A percentile compares a stretch with the other conserved stretches of the same genome.
phyloP scores from a whole-genome alignment of 2,113 vertebrate genomes.

The Gymnorhina tibicen region DNA sequence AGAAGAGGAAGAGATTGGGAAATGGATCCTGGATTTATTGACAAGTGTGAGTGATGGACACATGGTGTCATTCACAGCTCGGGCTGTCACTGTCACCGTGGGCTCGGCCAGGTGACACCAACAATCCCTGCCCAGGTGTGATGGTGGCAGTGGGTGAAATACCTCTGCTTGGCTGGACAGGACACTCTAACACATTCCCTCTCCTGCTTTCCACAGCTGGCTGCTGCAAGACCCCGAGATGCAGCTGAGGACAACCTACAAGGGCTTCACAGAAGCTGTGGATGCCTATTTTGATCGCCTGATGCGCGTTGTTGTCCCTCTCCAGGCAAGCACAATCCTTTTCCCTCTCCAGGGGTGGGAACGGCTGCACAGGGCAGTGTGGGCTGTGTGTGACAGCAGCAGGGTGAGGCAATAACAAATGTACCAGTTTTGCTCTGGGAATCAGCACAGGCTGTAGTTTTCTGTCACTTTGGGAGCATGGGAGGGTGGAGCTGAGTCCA shows the following conservation, averaged over 20 bases:
- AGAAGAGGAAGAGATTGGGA: neutral
- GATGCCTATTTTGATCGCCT: constrained; percentile 82
- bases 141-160: neutral
- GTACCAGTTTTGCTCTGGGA: neutral
- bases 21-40: neutral
- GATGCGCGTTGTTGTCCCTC: constrained; percentile 79
- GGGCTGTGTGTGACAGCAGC: neutral
- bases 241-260: constrained; percentile 85
- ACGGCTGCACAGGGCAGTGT: neutral
- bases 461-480: neutral
- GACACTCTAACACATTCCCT: neutral
- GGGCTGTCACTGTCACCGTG: fast-evolving
- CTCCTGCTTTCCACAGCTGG: constrained; percentile 74
- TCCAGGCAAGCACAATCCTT: constrained; percentile 77
- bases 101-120: neutral
- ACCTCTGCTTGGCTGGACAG: neutral
- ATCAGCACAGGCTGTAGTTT: neutral
- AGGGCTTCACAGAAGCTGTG: constrained; percentile 84
- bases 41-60: neutral
- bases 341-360: neutral
- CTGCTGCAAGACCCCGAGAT: constrained; percentile 83
- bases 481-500: neutral
- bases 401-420: neutral
- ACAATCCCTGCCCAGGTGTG: neutral
- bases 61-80: neutral